These are phyloP conservation scores for Panurus biarmicus DNA, from an alignment of 2,113 vertebrate genomes.

Conservation along the genomic window DNA sequence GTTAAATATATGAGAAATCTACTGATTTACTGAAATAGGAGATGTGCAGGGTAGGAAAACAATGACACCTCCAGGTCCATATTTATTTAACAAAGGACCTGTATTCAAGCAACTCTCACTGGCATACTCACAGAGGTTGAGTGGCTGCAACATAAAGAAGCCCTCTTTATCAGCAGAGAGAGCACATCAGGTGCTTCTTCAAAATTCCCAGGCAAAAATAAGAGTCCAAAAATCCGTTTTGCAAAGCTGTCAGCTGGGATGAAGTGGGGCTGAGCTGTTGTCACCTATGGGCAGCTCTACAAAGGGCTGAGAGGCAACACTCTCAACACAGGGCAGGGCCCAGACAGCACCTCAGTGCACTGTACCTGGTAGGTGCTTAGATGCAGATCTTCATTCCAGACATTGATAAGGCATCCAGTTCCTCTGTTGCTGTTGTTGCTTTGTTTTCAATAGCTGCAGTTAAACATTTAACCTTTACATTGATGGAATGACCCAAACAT, in stretches of 20 bases:
- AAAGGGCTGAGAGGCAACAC: not conserved
- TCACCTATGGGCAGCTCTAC: not conserved
- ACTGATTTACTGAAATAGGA: not conserved
- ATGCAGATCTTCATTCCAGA: not conserved
- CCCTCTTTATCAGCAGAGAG: not conserved
- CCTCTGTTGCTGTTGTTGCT: not conserved
- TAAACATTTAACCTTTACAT: slow-evolving; percentile 37
- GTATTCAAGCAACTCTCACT: not conserved
- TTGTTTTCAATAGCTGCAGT: slow-evolving; percentile 25
- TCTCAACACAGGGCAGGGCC: not conserved
- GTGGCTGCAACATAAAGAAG: not conserved
- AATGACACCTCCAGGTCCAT: not conserved
- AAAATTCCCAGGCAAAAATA: not conserved
- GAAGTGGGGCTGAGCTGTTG: not conserved
- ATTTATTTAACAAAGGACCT: not conserved
- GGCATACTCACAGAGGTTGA: not conserved
- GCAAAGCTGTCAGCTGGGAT: not conserved
- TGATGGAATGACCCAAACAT: not conserved
- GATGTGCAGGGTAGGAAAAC: not conserved
- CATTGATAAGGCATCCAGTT: not conserved
- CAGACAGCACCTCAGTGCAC: not conserved
- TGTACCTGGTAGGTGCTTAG: not conserved
- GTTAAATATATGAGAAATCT: not conserved
- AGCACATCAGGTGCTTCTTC: not conserved
- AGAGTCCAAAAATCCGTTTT: not conserved